phyloP scores from a whole-genome alignment of 2,888 invertebrate species.

The Glaucopsyche alexis region DNA sequence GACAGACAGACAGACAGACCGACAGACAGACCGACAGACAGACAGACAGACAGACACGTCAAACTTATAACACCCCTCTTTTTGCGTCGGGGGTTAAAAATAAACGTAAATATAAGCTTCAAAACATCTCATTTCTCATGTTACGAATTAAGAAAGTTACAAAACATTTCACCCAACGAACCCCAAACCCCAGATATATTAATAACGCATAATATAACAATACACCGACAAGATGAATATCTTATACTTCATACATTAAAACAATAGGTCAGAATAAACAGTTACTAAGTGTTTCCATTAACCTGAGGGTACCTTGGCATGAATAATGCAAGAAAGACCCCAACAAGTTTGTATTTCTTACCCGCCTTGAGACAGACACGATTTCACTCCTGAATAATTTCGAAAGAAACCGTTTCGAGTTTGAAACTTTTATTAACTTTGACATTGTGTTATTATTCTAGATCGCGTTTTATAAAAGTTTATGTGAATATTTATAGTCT shows the following conservation, averaged over 20 bases:
- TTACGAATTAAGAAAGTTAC: neutral
- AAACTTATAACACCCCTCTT: too few relatives aligned
- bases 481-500: slow-evolving; percentile 14
- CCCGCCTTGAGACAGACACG: slow-evolving; percentile 34
- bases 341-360: slow-evolving; percentile 23
- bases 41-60: too few relatives aligned
- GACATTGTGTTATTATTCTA: slow-evolving; percentile 37
- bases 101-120: too few relatives aligned
- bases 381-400: slow-evolving; percentile 52
- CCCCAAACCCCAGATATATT: neutral
- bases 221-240: slow-evolving; percentile 7
- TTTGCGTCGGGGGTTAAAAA: too few relatives aligned
- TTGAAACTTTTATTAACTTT: slow-evolving; percentile 37
- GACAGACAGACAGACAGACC: too few relatives aligned
- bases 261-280: slow-evolving; percentile 32
- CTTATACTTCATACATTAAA: slow-evolving; percentile 16
- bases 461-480: slow-evolving; percentile 16
- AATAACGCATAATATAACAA: slow-evolving; percentile 22
- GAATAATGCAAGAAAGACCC: slow-evolving; percentile 37
- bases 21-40: too few relatives aligned
- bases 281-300: slow-evolving; percentile 37
- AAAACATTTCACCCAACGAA: neutral
- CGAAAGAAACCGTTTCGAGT: slow-evolving; percentile 38
- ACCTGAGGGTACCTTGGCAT: slow-evolving; percentile 37
- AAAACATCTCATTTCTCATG: neutral